Percentiles rank a stretch among this genome's conserved stretches.
phyloP scores from a whole-genome alignment of 1,140 invertebrate species.

The Pemphigus obesinymphae region DNA sequence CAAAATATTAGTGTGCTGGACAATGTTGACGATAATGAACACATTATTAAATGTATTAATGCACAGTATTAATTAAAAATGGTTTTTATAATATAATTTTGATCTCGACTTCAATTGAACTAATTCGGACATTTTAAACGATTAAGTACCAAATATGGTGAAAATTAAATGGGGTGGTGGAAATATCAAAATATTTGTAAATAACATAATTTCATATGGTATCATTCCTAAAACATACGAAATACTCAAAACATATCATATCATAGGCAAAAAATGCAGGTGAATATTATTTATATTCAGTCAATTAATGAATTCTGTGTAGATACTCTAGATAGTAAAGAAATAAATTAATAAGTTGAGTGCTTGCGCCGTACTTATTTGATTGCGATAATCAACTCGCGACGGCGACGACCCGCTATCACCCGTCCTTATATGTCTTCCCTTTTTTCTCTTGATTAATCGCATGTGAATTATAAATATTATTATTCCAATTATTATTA shows the following conservation, averaged over 20 bases:
- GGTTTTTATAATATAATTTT: not conserved
- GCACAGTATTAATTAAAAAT: not conserved
- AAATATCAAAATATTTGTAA: constrained; percentile 11
- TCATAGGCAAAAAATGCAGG: not conserved
- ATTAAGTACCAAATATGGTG: not conserved
- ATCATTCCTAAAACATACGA: constrained; percentile 3
- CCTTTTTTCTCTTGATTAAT: no score
- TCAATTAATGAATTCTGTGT: constrained; percentile 20
- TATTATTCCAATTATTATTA: no score
- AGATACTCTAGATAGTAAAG: not conserved
- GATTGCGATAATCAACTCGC: no score
- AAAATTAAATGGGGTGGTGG: not conserved
- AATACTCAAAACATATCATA: not conserved
- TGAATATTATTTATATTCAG: not conserved
- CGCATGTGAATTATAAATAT: no score
- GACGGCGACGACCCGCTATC: no score
- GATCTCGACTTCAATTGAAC: not conserved
- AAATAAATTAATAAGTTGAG: no score
- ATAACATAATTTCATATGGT: constrained; percentile 9
- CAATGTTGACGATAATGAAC: not conserved
- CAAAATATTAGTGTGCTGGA: not conserved
- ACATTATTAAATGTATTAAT: no score
- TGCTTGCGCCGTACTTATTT: no score
- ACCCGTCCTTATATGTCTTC: no score
- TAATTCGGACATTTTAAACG: not conserved